Conservation (phyloP, 1,140 invertebrate genomes). For the Doryteuthis pealeii region DNA sequence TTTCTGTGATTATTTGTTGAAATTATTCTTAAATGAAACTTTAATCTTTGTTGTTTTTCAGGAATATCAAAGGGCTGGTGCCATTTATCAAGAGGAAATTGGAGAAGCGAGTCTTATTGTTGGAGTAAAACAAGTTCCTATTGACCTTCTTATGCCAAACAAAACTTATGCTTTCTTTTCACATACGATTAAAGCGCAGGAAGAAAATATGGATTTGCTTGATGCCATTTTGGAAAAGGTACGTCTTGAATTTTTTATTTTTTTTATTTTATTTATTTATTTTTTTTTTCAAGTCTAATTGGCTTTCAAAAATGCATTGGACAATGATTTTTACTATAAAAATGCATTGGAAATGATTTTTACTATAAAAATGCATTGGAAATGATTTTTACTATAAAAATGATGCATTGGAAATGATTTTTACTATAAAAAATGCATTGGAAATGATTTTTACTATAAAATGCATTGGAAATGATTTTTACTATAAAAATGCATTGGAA, state of each 20-base stretch:
- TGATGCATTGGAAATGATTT: too few species aligned
- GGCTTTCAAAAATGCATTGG: neutral
- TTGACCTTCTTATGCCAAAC: conserved; percentile 88
- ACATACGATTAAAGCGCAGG: conserved; percentile 98
- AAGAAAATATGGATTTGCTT: conserved; percentile 94
- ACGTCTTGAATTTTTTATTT: conserved; percentile 6
- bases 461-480: too few species aligned
- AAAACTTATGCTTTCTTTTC: conserved; percentile 99
- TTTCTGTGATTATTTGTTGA: too few species aligned
- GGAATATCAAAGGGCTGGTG: conserved; percentile 86
- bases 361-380: too few species aligned
- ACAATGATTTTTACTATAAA: too few species aligned
- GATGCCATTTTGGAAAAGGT: conserved; percentile 83
- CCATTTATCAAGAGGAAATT: conserved; percentile 93
- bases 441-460: too few species aligned
- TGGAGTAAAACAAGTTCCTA: conserved; percentile 96
- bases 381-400: too few species aligned
- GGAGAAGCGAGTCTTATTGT: conserved; percentile 93
- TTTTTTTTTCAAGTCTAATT: neutral
- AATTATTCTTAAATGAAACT: too few species aligned
- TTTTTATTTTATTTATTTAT: neutral
- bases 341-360: too few species aligned
- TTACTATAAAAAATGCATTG: too few species aligned
- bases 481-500: too few species aligned
- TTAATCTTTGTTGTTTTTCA: too few species aligned